Evolutionary conservation across 2,113 vertebrate species (phyloP), one percentile per base, ranked within the genome.

Genomic region (Turdus rufiventris): DNA sequence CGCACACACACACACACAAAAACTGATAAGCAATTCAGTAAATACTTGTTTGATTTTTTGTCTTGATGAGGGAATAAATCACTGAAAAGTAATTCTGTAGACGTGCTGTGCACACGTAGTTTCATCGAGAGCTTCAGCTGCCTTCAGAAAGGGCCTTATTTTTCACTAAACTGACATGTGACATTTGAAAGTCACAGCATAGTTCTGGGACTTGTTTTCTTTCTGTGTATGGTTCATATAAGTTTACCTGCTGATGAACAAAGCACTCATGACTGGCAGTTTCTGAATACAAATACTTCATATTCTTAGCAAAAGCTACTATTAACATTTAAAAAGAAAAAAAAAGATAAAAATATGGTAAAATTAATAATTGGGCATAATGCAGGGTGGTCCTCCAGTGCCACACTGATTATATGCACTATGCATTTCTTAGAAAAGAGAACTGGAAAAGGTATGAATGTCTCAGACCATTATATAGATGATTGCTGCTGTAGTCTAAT

Each of bases 1-100:
- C 3, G 56, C 0, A 45, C 1, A 51, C 2, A 20, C 47, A 60
- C 40, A 71, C 18, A 54, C 3, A 60, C 1, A 38, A 3, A 20
- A 70, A 43, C 2, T 36, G 34, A 31, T 36, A 43, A 31, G 16
- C 25, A 93, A 56, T 74, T 71, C 53, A 38, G 34, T 48, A 89
- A 87, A 38, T n/a, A 84, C 0, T 8, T 42, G 28, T 53, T 31
- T 56, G 43, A 51, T 5, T 72, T 88, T 77, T 50, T 76, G 47
- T 12, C 20, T 53, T 57, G 8, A 40, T 56, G 23, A 79, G 38
- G 56, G 33, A 92, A 68, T 29, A 65, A 47, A 74, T 28, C 13
- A 56, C 18, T 72, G 36, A 40, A 84, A 87, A 84, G 28, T 38
- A 74, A 71, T 56, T 18, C n/a, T 57, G 17, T n/a, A 79, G 77